A percentile compares a stretch with the other conserved stretches of the same genome.
Evolutionary conservation across 2,113 vertebrate genomes (phyloP).

Genomic region (Nycticorax nycticorax): DNA sequence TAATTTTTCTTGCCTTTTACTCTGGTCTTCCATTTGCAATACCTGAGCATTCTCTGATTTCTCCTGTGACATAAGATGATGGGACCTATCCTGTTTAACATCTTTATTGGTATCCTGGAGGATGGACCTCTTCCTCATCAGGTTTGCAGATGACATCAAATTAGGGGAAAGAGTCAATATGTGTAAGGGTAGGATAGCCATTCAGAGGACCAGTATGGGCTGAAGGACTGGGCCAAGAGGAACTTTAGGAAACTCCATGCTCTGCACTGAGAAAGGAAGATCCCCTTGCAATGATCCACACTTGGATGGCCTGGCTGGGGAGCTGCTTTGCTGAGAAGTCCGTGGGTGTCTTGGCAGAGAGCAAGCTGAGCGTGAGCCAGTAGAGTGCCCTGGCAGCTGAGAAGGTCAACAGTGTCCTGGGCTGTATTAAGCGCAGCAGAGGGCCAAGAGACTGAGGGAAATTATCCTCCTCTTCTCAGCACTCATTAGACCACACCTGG

Average conservation of each 20-base stretch:
- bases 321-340: neutral
- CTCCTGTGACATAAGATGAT: neutral
- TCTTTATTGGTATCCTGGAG: neutral
- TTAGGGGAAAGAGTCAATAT: neutral
- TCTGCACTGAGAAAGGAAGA: neutral
- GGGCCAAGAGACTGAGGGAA: neutral
- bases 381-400: neutral
- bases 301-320: neutral
- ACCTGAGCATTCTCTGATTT: neutral
- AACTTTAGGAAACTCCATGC: neutral
- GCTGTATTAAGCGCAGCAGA: neutral
- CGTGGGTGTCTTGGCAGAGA: neutral
- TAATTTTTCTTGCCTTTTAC: neutral
- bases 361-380: neutral
- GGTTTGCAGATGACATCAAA: neutral
- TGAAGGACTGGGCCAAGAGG: neutral
- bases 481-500: neutral
- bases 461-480: neutral
- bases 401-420: neutral
- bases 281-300: neutral
- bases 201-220: neutral
- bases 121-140: neutral
- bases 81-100: neutral
- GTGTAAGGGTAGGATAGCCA: neutral
- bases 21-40: neutral